Base-by-base conservation (phyloP, 2,797 vertebrate genomes). In the Crenichthys baileyi region DNA sequence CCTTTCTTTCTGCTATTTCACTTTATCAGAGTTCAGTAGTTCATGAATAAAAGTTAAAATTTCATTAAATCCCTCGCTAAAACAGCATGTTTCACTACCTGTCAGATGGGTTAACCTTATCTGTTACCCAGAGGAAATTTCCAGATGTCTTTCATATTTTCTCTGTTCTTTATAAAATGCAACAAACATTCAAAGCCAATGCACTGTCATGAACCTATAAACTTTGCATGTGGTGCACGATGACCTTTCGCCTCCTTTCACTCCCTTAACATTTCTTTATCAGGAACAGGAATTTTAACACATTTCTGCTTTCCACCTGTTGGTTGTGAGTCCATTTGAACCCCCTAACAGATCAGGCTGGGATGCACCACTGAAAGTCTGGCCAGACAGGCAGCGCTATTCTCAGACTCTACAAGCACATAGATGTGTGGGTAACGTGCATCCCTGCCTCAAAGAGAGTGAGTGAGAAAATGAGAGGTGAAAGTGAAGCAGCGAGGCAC, bases 281-380 rank as follows among this genome's bases (percentile, higher is more conserved):
- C 41, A 8, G n/a, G 4, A 83, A 85, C 91, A 92, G 88, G 83
- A 91, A 86, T 88, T 81, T 24, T 87, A 87, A 77, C 88, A 79
- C 15, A 70, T 46, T n/a, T 39, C 41, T 16, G 60, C 46, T 51
- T 77, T 56, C 7, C 41, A 7, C 18, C 5, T 48, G 9, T 22
- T 50, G 7, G 48, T 8, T 5, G 4, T 22, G 56, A 78, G 78
- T 87, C 76, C 81, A 46, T 78, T 80, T 70, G 72, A 78, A 46
- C 22, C 18, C 48, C 55, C 24, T 76, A 24, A 18, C 55, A 72
- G 61, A 63, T 80, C 46, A 67, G 41, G n/a, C 51, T 51, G 78
- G 55, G 68, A n/a, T 55, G 15, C 51, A 36, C 26, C 61, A 56
- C 77, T 73, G 13, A 74, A 75, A 48, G 70, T 53, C 71, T 51